These are phyloP conservation scores for Eupithecia insigniata DNA, from an alignment of 2,888 invertebrate genomes.

Conservation along the genomic window DNA sequence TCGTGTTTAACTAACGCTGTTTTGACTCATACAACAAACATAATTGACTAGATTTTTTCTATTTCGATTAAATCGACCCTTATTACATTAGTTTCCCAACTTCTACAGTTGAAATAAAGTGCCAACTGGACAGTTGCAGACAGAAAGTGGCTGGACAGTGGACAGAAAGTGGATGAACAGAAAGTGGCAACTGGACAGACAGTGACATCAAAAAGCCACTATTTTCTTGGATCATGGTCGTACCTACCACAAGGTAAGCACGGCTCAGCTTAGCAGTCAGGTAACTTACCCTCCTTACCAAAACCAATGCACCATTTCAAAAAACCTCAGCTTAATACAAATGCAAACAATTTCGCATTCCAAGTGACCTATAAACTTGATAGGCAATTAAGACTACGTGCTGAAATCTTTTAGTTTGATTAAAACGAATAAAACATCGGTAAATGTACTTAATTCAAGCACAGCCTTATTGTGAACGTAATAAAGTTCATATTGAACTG, in stretches of 20 bases:
- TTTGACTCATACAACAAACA: no score
- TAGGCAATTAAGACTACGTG: conserved; percentile 45
- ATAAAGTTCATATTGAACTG: conserved; percentile 22
- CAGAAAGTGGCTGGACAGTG: no score
- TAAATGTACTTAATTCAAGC: conserved; percentile 24
- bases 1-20: no score
- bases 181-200: no score
- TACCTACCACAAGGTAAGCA: not conserved
- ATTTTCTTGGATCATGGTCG: no score
- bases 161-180: no score
- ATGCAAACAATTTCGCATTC: conserved; percentile 26
- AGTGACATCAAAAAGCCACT: no score
- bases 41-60: no score
- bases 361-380: conserved; percentile 40
- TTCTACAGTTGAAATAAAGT: no score
- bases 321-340: conserved; percentile 3
- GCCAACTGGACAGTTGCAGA: no score
- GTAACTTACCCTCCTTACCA: not conserved
- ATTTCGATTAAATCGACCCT: no score
- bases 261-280: not conserved
- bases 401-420: conserved; percentile 45
- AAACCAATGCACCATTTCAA: conserved; percentile 7
- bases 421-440: conserved; percentile 40
- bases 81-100: no score
- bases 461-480: conserved; percentile 14